Base-by-base conservation (phyloP, 2,888 invertebrate genomes). In the Microctonus hyperodae region DNA sequence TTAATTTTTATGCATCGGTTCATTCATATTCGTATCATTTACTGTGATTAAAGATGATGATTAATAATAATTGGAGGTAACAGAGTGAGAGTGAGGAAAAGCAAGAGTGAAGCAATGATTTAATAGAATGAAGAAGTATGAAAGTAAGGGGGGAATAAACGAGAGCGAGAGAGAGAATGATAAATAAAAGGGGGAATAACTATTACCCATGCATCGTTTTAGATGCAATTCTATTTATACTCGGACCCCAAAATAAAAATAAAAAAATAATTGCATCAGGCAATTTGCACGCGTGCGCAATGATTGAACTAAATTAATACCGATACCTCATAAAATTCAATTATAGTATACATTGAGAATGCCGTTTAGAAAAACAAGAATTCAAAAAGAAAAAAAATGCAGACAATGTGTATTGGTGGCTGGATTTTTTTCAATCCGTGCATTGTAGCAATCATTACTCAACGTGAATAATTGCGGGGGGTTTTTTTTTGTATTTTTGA, bases 361-460 rank as follows among this genome's bases (percentile, higher is more conserved):
- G 44, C 44, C 59, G n/a, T 59, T 50, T 55, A 28, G 55, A 57
- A 48, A n/a, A n/a, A n/a, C 35, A 23, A 64, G 35, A 53, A 44
- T 44, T 53, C n/a, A 66, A 50, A 56, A 50, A 68, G 67, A 74
- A 74, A 76, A 72, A 69, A 83, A 84, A 87, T 87, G 88, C 88
- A 88, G 88, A 88, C 88, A 88, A 88, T 88, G 88, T 88, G 88
- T 87, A 86, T 84, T 87, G 88, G 88, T 87, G 88, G 88, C 87
- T 86, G 79, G 82, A 82, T 81, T 76, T 77, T 74, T 62, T 58
- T 65, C 77, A 76, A 77, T 78, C 79, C 75, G 78, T 79, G 78
- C 79, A 75, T 75, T 73, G 67, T 73, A 74, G 68, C 68, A 68
- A 57, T 37, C 63, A 51, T 58, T 37, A 25, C 10, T 44, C 16